phyloP scores from a whole-genome alignment of 92 coral and sea anemone species.

The Porites lobata region DNA sequence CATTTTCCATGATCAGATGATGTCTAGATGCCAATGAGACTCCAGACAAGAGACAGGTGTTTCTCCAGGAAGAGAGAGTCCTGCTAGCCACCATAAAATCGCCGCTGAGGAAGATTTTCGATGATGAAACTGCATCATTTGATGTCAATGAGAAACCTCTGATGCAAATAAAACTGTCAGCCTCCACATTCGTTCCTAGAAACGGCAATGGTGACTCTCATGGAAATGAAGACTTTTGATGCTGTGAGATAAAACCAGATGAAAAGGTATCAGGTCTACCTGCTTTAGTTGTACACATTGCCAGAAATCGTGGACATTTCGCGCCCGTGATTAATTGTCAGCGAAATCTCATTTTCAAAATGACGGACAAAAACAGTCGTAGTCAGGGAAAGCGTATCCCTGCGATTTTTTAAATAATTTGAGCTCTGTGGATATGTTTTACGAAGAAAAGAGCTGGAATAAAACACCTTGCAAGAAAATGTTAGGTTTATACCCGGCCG shows the following conservation, averaged over 20 bases:
- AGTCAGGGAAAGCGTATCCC: too few species aligned
- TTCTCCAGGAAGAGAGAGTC: constrained; percentile 90
- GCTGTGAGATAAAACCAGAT: neutral
- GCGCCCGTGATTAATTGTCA: too few species aligned
- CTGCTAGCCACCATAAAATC: constrained; percentile 83
- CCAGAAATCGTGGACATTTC: too few species aligned
- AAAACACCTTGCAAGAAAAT: too few species aligned
- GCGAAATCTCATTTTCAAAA: too few species aligned
- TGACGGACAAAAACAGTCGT: too few species aligned
- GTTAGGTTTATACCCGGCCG: too few species aligned
- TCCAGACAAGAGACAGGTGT: constrained; percentile 97
- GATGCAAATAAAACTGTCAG: constrained; percentile 46
- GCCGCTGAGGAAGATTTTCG: constrained; percentile 88
- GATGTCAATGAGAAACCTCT: constrained; percentile 84
- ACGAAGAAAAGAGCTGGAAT: too few species aligned
- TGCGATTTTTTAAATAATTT: too few species aligned
- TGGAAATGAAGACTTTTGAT: neutral
- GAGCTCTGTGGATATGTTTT: too few species aligned
- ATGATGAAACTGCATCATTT: constrained; percentile 75
- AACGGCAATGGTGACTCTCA: neutral
- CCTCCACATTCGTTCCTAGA: constrained; percentile 16
- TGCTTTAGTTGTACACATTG: neutral
- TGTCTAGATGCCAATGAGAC: constrained; percentile 91
- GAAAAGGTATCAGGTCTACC: neutral
- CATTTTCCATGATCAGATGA: too few species aligned